Base-by-base conservation (phyloP, 2,888 invertebrate genomes). In the Drosophila nr. perissopoda region DNA sequence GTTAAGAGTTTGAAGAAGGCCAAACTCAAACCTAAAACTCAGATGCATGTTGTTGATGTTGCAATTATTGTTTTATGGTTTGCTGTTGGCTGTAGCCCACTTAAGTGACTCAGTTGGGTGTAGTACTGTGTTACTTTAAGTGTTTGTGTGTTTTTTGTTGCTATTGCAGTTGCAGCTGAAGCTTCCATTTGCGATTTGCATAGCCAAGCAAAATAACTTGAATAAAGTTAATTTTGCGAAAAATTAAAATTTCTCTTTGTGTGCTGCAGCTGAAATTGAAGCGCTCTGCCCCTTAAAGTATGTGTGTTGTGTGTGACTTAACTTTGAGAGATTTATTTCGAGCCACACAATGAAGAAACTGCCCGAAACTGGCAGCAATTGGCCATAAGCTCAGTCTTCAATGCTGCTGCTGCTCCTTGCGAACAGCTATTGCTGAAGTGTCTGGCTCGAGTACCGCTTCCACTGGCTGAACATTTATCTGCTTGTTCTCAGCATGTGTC, bases 51-150 rank as follows among this genome's bases (percentile, higher is more conserved):
- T 78, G 76, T 80, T 81, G 78, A 79, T 87, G 89, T 80, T 89
- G 89, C 86, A 83, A 86, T 82, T 89, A 86, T 90, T 83, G 80
- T 84, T 87, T 87, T 89, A 87, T 87, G 75, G 72, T 66, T 59
- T 57, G 74, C 70, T 69, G 69, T 80, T 75, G 65, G 77, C 61
- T 70, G 70, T 69, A 73, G 77, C 71, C 63, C 73, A 73, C 72
- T 78, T 76, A 76, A 82, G 71, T 73, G 77, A 64, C 69, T 78
- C 45, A 61, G 18, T 16, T 52, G 69, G 61, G 65, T 69, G 65
- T 64, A 73, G 38, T 56, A 45, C 27, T 69, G 31, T 36, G 34
- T 31, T 13, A 13, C 38, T 48, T 48, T 27, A n/a, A 51, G 34
- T 58, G 51, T 11, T 33, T 54, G 53, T 29, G 29, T 31, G 27